These are phyloP conservation scores for Centropyge bicolor DNA, from an alignment of 2,797 vertebrate genomes.

Conservation along the genomic window DNA sequence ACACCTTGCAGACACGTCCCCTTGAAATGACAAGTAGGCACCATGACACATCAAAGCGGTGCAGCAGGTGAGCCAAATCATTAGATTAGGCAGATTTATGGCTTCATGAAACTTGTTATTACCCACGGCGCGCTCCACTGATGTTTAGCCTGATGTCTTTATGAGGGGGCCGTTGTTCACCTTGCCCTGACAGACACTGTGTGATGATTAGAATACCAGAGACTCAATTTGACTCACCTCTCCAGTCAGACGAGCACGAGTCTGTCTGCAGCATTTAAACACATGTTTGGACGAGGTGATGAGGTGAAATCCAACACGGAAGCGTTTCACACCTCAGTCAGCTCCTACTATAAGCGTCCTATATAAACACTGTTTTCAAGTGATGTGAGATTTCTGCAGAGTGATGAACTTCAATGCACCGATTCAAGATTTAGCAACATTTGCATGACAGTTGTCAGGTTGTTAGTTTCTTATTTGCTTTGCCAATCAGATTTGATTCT, in stretches of 20 bases:
- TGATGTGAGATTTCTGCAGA: background rate
- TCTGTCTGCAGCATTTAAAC: constrained; percentile 47
- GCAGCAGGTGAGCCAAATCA: constrained; percentile 85
- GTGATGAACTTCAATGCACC: background rate
- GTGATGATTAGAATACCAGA: constrained; percentile 72
- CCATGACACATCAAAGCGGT: constrained; percentile 79
- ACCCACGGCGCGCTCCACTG: constrained; percentile 76
- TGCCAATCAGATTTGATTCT: too few relatives aligned
- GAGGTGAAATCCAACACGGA: constrained; percentile 14
- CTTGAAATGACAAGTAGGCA: constrained; percentile 85
- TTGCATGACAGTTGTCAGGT: background rate
- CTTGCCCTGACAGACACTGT: constrained; percentile 77
- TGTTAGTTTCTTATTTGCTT: background rate
- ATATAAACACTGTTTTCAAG: background rate
- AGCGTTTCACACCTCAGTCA: background rate
- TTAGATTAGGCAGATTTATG: constrained; percentile 87
- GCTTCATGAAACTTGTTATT: constrained; percentile 86
- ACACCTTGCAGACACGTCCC: constrained; percentile 73
- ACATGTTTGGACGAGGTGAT: constrained; percentile 25
- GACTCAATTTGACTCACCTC: constrained; percentile 68
- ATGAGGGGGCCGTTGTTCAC: constrained; percentile 80
- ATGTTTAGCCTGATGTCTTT: constrained; percentile 85
- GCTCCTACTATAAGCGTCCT: background rate
- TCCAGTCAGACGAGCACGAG: constrained; percentile 51
- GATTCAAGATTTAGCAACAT: too few relatives aligned